A percentile compares a stretch with the other conserved stretches of the same genome.
Conservation (phyloP, 2,888 invertebrate genomes). For the Amphimallon solstitiale region DNA sequence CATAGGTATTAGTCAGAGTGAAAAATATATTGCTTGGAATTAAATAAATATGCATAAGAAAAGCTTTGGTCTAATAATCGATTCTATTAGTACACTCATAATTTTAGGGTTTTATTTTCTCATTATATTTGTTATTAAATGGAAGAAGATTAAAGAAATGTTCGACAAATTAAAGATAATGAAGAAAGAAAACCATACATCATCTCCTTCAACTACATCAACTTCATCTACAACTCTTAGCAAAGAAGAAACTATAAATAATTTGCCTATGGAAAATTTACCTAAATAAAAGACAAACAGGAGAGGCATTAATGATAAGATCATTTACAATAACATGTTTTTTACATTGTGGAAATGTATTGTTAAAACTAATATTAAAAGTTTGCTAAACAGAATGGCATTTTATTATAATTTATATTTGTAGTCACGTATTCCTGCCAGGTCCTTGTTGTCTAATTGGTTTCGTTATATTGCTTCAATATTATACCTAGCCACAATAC, state of each 20-base stretch:
- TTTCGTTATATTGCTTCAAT: no score
- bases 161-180: background rate
- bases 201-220: background rate
- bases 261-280: background rate
- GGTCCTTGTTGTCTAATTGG: no score
- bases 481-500: no score
- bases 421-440: no score
- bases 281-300: no score
- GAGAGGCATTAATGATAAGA: no score
- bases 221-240: background rate
- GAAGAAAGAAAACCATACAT: background rate
- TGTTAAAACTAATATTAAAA: no score
- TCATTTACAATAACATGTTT: no score
- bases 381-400: no score
- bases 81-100: background rate
- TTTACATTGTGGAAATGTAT: no score
- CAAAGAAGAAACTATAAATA: background rate
- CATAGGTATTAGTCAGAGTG: background rate
- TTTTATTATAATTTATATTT: no score
- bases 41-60: background rate
- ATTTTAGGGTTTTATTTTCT: conserved; percentile 10
- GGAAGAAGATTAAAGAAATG: background rate
- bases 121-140: conserved; percentile 10
- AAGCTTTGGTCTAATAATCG: no score
- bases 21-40: background rate